A percentile compares a stretch with the other conserved stretches of the same genome.
Evolutionary conservation across 1,140 invertebrate species (phyloP).

Genomic region (Apis laboriosa): DNA sequence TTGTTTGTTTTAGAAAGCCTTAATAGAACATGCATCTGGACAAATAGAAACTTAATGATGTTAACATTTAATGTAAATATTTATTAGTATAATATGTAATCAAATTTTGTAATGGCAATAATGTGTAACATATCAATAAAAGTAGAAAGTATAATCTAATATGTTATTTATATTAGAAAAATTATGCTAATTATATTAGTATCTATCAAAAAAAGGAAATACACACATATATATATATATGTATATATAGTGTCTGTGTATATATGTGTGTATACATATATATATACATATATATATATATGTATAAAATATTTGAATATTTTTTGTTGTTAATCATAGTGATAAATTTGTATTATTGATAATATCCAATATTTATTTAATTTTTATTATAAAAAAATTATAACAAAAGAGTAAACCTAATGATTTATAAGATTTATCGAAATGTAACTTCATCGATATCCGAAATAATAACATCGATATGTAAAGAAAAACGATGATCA

Average conservation of each 20-base stretch:
- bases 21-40: slow-evolving; percentile 67
- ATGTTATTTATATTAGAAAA: not conserved
- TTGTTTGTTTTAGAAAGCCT: slow-evolving; percentile 59
- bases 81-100: slow-evolving; percentile 6
- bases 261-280: not conserved
- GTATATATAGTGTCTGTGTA: not conserved
- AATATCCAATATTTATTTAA: not conserved
- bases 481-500: not conserved
- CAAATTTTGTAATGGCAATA: not conserved
- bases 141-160: not conserved
- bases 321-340: not conserved
- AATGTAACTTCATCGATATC: not conserved
- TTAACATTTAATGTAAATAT: slow-evolving; percentile 2
- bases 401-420: not conserved
- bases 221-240: not conserved
- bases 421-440: not conserved
- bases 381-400: not conserved
- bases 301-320: not conserved
- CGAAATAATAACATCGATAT: not conserved
- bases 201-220: no score
- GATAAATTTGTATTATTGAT: not conserved
- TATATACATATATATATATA: not conserved
- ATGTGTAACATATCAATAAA: not conserved
- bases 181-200: not conserved
- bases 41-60: slow-evolving; percentile 23